Evolutionary conservation across 37 sponge, comb jelly and placozoan genomes (phyloP).

Genomic region (Dysidea cf. avara): DNA sequence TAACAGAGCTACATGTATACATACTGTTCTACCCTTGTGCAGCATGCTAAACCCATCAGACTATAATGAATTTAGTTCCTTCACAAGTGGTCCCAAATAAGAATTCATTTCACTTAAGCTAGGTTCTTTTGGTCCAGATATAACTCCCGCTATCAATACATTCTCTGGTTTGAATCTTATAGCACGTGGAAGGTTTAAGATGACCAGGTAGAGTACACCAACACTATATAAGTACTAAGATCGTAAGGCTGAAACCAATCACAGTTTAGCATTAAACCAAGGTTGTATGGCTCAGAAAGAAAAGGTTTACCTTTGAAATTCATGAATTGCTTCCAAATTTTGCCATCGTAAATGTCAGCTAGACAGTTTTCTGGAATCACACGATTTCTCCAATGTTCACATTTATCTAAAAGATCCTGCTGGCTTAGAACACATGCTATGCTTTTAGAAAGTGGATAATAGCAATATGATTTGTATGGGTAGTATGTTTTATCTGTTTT

Average conservation of each 20-base stretch:
- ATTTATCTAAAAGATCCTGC: conserved; percentile 14
- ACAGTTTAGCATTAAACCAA: too few relatives aligned
- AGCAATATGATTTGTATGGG: too few relatives aligned
- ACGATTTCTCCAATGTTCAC: conserved; percentile 31
- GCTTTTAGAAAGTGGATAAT: too few relatives aligned
- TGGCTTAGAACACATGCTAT: conserved; percentile 11
- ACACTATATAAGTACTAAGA: background rate
- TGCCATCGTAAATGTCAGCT: conserved; percentile 36
- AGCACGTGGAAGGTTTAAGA: conserved; percentile 26
- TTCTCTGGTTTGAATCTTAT: conserved; percentile 15
- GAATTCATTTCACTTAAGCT: conserved; percentile 7
- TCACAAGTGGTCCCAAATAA: conserved; percentile 19
- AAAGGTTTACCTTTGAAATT: conserved; percentile 4
- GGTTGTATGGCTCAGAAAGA: conserved; percentile 18
- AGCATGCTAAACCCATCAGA: too few relatives aligned
- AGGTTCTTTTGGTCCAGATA: conserved; percentile 39
- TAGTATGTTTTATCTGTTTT: too few relatives aligned
- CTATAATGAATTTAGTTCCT: conserved; percentile 15
- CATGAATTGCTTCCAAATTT: conserved; percentile 33
- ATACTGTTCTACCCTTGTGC: too few relatives aligned
- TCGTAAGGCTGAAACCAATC: conserved; percentile 28
- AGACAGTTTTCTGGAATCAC: background rate
- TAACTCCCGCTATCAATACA: conserved; percentile 21
- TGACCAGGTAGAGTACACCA: too few relatives aligned
- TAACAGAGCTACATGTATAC: too few relatives aligned